Conservation (phyloP, 2,888 invertebrate species). For the Diarsia mendica region DNA sequence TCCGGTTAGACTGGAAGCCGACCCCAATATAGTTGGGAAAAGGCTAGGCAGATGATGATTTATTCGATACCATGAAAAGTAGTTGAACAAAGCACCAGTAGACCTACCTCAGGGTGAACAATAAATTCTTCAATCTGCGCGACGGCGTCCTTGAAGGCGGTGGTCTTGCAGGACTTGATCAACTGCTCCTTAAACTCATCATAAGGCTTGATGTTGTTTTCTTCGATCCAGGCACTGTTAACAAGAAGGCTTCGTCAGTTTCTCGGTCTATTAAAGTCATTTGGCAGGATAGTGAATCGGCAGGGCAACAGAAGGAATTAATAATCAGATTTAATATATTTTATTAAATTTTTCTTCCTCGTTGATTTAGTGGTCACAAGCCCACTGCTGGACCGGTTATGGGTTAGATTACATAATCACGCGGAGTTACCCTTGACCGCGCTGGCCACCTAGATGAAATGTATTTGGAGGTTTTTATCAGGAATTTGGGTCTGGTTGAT, state of each 20-base stretch:
- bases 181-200: conserved; percentile 94
- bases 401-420: too few species aligned
- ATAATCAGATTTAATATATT: background rate
- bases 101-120: conserved; percentile 91
- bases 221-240: conserved; percentile 97
- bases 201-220: conserved; percentile 95
- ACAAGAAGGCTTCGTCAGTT: conserved; percentile 50
- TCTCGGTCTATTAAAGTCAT: background rate
- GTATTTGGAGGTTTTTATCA: too few species aligned
- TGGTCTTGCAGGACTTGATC: conserved; percentile 93
- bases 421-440: too few species aligned
- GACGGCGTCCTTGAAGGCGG: conserved; percentile 94
- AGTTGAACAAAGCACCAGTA: background rate
- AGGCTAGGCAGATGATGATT: too few species aligned
- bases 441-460: too few species aligned
- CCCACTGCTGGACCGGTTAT: background rate
- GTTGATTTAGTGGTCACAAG: background rate
- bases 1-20: too few species aligned
- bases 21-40: too few species aligned
- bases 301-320: background rate
- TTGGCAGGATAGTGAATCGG: background rate
- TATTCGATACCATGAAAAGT: background rate
- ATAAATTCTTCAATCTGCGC: conserved; percentile 95
- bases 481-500: background rate
- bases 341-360: background rate